Conservation (phyloP, 2,888 invertebrate species). For the Paralinhomoeus sp. region DNA sequence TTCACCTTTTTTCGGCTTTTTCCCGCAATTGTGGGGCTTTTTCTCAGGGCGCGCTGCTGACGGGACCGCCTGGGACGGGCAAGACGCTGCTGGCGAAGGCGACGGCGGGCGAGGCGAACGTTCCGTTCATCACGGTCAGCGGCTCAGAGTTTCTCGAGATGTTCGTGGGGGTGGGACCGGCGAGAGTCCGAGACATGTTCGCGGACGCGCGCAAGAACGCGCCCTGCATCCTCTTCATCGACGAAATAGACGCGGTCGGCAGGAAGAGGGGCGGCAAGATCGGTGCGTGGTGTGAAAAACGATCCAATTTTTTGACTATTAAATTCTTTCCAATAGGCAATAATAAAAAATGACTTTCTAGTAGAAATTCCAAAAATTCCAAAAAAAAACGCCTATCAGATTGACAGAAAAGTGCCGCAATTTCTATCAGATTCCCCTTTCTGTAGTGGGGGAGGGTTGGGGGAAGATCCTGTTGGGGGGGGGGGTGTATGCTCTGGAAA, state of each 20-base stretch:
- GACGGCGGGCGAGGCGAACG: conserved; percentile 95
- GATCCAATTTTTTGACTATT: too few species aligned
- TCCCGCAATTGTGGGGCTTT: too few species aligned
- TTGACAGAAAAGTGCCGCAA: conserved; percentile 69
- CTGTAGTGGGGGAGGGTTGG: conserved; percentile 97
- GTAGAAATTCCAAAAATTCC: too few species aligned
- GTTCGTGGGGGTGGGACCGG: conserved; percentile 50
- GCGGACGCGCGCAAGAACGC: conserved; percentile 76
- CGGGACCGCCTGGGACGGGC: conserved; percentile 81
- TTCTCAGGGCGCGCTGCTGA: conserved; percentile 32
- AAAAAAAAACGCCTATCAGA: conserved; percentile 31
- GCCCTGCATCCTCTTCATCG: conserved; percentile 93
- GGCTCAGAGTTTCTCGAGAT: conserved; percentile 98
- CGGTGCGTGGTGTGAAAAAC: too few species aligned
- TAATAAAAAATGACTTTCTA: too few species aligned
- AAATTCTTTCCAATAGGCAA: too few species aligned
- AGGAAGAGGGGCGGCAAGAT: conserved; percentile 59
- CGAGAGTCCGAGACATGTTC: conserved; percentile 65
- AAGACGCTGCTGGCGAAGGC: conserved; percentile 95
- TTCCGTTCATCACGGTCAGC: conserved; percentile 91
- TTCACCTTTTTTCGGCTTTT: too few species aligned
- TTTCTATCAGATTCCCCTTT: conserved; percentile 86
- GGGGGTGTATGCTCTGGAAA: too few species aligned
- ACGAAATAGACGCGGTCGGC: conserved; percentile 98
- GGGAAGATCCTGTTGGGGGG: conserved; percentile 97